Base-by-base conservation (phyloP, 2,888 invertebrate species). In the Pachydiplax longipennis region DNA sequence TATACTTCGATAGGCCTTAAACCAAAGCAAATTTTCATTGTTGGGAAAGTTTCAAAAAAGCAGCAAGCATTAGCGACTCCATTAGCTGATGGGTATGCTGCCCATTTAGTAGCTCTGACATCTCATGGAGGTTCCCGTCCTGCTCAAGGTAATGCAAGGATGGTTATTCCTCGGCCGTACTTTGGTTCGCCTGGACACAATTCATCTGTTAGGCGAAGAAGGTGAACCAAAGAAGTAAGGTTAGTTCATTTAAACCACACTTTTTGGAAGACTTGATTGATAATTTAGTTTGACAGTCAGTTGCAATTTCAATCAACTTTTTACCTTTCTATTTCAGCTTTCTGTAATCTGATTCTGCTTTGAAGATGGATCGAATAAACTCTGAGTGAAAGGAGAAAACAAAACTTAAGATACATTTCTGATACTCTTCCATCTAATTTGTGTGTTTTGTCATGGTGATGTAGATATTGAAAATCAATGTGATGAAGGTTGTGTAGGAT, bases 61-160 rank as follows among this genome's bases (percentile, higher is more conserved):
- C 97, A 98, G 93, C 97, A 97, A 92, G 94, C 96, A 37, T 96
- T 97, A 94, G 98, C 98, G 22, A 98, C 97, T 12, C 96, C 98
- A 90, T 94, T 98, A 90, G 95, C 95, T 91, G 98, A 98, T 91
- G 98, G 98, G 2, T 99, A 99, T 94, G 99, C 99, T 13, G 97
- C 97, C 37, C 99, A 99, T 95, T 95, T 99, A 92, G 96, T 96
- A 80, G 96, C 96, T 91, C 94, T 99, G 92, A 96, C 97, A 94
- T 96, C 96, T n/a, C 97, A 98, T 91, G 98, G 98, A 0, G 97
- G 97, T 15, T 98, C 98, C 18, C 95, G 99, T 91, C 97, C 98
- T 8, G 99, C 99, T 6, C 97, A 98, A 93, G 99, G 99, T 44
- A 99, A 99, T 94, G 99, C 99, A 0, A 96, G 99, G 31, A 97